These are phyloP conservation scores for Ceratoteleas bidentatus DNA, from an alignment of 1,140 invertebrate species.

Conservation along the genomic window DNA sequence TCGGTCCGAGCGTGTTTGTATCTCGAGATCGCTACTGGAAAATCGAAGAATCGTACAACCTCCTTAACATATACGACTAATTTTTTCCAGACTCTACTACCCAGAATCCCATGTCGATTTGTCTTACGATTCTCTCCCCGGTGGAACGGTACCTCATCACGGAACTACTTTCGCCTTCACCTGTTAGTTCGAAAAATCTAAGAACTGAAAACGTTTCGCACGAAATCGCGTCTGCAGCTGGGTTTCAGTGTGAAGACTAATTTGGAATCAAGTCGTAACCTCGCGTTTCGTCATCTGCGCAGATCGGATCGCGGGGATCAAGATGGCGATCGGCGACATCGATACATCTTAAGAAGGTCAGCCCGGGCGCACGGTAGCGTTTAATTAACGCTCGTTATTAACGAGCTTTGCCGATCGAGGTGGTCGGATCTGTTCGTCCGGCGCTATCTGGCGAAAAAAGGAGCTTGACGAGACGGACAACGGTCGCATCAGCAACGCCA, in stretches of 20 bases:
- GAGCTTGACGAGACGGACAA: conserved; percentile 67
- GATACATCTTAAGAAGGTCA: conserved; percentile 66
- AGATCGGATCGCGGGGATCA: conserved; percentile 53
- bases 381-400: conserved; percentile 72
- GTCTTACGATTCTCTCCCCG: too few species aligned
- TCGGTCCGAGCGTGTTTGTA: neutral
- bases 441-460: conserved; percentile 66
- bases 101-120: too few species aligned
- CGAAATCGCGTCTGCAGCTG: too few species aligned
- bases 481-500: conserved; percentile 50
- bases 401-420: conserved; percentile 65
- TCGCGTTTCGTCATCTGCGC: conserved; percentile 36
- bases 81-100: too few species aligned
- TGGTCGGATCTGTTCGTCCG: conserved; percentile 54
- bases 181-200: too few species aligned
- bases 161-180: too few species aligned
- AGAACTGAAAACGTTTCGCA: too few species aligned
- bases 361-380: conserved; percentile 65
- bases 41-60: too few species aligned
- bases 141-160: too few species aligned
- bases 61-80: too few species aligned
- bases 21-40: too few species aligned
- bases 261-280: conserved; percentile 21
- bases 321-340: conserved; percentile 59
- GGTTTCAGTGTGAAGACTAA: conserved; percentile 14